These are phyloP conservation scores for Drosophila busckii DNA, from an alignment of 1,140 invertebrate genomes.

Conservation along the genomic window DNA sequence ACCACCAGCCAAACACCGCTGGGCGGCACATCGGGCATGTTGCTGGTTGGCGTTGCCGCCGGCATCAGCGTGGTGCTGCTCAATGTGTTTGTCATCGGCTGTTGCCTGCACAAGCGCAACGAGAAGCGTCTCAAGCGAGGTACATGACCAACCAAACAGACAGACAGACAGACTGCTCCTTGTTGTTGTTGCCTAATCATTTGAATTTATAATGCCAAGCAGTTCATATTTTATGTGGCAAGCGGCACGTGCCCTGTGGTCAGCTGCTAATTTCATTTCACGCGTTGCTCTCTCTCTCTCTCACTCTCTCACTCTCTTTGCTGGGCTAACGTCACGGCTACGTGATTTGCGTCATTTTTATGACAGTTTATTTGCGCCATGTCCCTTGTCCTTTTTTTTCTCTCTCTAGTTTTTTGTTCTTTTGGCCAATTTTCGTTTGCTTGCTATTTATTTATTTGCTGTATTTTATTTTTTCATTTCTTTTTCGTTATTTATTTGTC, in stretches of 20 bases:
- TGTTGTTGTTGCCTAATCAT: slow-evolving; percentile 23
- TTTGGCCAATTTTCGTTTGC: slow-evolving; percentile 47
- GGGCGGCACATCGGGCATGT: slow-evolving; percentile 84
- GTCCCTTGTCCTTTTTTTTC: slow-evolving; percentile 66
- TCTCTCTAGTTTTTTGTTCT: slow-evolving; percentile 75
- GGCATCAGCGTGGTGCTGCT: slow-evolving; percentile 86
- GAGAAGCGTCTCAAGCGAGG: slow-evolving; percentile 85
- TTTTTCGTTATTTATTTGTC: slow-evolving; percentile 12
- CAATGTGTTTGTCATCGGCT: slow-evolving; percentile 92
- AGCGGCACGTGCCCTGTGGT: slow-evolving; percentile 30
- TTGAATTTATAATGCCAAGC: slow-evolving; percentile 1
- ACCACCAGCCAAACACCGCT: slow-evolving; percentile 72
- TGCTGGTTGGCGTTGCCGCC: slow-evolving; percentile 86
- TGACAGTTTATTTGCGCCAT: no score
- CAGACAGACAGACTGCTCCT: neutral
- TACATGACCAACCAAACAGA: slow-evolving; percentile 42
- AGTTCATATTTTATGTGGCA: neutral
- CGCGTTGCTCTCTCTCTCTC: no score
- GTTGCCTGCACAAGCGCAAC: slow-evolving; percentile 89
- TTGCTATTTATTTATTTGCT: slow-evolving; percentile 24
- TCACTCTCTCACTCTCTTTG: no score
- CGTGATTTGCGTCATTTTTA: slow-evolving; percentile 79
- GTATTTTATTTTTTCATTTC: slow-evolving; percentile 44
- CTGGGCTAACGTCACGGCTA: slow-evolving; percentile 51
- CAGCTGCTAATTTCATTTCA: slow-evolving; percentile 69